Base-by-base conservation (phyloP, 2,797 vertebrate genomes). In the Acipenser ruthenus region DNA sequence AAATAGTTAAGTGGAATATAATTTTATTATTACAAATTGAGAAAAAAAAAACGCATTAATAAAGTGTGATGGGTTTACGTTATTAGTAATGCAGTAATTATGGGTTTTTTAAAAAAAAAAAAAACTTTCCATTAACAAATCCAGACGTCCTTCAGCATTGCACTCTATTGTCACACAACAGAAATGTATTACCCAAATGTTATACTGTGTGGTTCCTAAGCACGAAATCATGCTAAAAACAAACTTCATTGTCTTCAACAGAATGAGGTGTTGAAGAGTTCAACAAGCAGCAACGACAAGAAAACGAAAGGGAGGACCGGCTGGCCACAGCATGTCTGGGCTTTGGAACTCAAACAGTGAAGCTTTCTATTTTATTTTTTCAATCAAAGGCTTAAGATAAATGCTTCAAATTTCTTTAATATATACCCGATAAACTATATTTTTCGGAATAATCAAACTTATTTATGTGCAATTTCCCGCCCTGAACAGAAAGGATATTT, bases 311-410 rank as follows among this genome's bases (percentile, higher is more conserved):
- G 96, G 62, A 89, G 96, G 81, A 98, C 96, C 74, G 96, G 96
- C 79, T 99, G 96, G 96, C 96, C 96, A 37, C 96, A 99, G 81
- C 96, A 99, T 69, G 96, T 99, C 80, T 99, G 96, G 96, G 96
- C 96, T 74, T 83, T 99, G 88, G 96, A 99, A 82, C 94, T 99
- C 78, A 98, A 99, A 88, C 95, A 97, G 81, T 97, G 93, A 94
- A 74, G 60, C 48, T 48, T 64, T 49, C 70, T 52, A 65, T 13
- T 62, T 52, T 6, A 10, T 49, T 11, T 2, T 62, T 51, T 68
- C 63, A 73, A 48, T 74, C 69, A 75, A 74, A 67, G 71, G 75
- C 66, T 72, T 73, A 70, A 73, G 72, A 72, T 68, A 72, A 71
- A 56, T 71, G 69, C 71, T 70, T 67, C 69, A 63, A 66, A 71